phyloP scores from a whole-genome alignment of 2,888 invertebrate genomes.

The Ophioninae sp. region DNA sequence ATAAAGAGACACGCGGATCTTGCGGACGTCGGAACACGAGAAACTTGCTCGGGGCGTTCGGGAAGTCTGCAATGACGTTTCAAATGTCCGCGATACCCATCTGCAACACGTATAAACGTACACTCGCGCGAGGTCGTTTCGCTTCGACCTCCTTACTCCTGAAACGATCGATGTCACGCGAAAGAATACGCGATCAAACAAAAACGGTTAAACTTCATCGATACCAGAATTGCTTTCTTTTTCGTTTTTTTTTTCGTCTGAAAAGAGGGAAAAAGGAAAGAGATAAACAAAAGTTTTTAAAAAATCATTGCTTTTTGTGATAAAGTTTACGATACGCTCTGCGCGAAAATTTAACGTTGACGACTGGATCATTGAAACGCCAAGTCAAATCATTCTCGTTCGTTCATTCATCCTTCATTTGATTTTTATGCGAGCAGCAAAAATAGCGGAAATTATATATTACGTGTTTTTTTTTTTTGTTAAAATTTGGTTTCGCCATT shows the following conservation, averaged over 20 bases:
- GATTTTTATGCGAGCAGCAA: too few relatives aligned
- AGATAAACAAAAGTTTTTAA: background rate
- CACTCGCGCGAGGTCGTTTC: constrained; percentile 45
- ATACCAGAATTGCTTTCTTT: background rate
- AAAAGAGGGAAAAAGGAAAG: background rate
- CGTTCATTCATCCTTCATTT: too few relatives aligned
- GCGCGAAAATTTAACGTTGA: too few relatives aligned
- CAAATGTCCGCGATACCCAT: constrained; percentile 56
- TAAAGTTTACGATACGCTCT: too few relatives aligned
- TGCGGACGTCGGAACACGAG: constrained; percentile 58
- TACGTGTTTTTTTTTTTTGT: too few relatives aligned
- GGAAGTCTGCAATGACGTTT: constrained; percentile 59
- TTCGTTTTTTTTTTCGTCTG: background rate
- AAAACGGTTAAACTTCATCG: constrained; percentile 1
- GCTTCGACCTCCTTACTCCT: constrained; percentile 49
- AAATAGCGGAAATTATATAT: too few relatives aligned
- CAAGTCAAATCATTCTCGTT: too few relatives aligned
- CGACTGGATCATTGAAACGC: too few relatives aligned
- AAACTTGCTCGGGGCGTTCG: constrained; percentile 60
- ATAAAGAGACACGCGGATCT: constrained; percentile 18
- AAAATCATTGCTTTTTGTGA: too few relatives aligned
- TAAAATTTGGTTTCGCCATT: too few relatives aligned
- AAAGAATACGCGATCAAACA: constrained; percentile 12
- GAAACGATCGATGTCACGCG: constrained; percentile 37
- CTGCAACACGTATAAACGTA: background rate